phyloP scores from a whole-genome alignment of 2,113 vertebrate species.

The Phodopus roborovskii region DNA sequence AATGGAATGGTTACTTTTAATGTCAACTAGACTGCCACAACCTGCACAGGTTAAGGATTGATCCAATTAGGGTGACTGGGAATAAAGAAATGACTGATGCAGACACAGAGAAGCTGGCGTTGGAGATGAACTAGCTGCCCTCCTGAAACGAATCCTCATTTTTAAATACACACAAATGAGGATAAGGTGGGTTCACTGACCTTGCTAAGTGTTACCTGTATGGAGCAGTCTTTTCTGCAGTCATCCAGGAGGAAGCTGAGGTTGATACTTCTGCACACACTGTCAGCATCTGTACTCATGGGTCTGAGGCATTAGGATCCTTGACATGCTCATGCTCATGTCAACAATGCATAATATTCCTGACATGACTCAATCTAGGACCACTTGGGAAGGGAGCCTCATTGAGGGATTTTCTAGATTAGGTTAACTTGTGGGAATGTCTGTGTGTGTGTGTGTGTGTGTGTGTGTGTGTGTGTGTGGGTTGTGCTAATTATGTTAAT shows the following conservation, averaged over 20 bases:
- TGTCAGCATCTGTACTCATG: not conserved
- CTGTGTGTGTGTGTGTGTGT: too few relatives aligned
- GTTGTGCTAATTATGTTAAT: not conserved
- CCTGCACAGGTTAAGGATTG: not conserved
- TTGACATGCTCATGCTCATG: not conserved
- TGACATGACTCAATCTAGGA: not conserved
- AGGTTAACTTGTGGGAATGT: not conserved
- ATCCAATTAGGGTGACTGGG: not conserved
- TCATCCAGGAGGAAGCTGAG: not conserved
- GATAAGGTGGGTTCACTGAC: not conserved
- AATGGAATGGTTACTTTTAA: not conserved
- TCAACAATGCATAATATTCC: not conserved
- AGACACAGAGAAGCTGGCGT: not conserved
- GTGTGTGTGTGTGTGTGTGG: too few relatives aligned
- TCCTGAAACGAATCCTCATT: not conserved
- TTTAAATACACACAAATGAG: not conserved
- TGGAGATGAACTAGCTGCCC: not conserved
- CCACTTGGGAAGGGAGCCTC: not conserved
- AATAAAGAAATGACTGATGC: not conserved
- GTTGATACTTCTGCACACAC: not conserved
- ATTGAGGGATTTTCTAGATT: not conserved
- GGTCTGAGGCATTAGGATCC: not conserved
- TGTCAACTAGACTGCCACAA: not conserved
- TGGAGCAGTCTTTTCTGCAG: not conserved
- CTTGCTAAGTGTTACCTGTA: not conserved